These are phyloP conservation scores for Acheta domesticus DNA, from an alignment of 2,888 invertebrate genomes.

Conservation along the genomic window DNA sequence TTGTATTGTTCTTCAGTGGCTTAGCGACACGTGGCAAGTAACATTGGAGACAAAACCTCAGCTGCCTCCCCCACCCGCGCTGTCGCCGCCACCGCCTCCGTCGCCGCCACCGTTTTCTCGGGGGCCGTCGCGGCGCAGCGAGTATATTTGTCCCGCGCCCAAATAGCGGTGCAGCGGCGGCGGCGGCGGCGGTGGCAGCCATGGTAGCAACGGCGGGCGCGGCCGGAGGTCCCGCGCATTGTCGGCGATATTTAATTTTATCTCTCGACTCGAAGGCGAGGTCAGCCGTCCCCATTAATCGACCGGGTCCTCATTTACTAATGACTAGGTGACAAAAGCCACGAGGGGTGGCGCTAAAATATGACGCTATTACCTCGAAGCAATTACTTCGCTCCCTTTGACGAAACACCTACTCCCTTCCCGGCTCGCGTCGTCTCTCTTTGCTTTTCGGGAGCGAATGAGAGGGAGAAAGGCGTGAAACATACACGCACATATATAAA, in stretches of 20 bases:
- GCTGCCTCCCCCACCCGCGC: too few species aligned
- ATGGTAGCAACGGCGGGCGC: not conserved
- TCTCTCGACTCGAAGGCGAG: not conserved
- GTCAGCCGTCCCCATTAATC: not conserved
- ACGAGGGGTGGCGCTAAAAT: not conserved
- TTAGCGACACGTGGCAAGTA: too few species aligned
- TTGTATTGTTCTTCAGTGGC: too few species aligned
- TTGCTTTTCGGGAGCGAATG: not conserved
- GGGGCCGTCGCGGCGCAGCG: not conserved
- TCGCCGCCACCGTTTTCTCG: not conserved
- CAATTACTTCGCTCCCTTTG: too few species aligned
- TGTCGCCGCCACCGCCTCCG: too few species aligned
- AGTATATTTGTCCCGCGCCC: conserved; percentile 7
- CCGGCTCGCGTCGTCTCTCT: not conserved
- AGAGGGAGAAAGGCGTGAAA: not conserved
- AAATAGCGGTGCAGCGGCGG: not conserved
- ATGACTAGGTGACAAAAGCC: conserved; percentile 18
- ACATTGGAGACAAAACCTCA: too few species aligned
- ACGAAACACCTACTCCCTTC: not conserved
- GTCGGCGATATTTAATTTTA: conserved; percentile 3
- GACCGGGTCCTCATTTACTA: conserved; percentile 5
- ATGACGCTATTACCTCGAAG: not conserved
- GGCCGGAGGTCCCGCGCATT: not conserved
- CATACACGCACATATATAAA: not conserved
- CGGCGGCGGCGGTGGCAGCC: not conserved